Evolutionary conservation across 2,888 invertebrate species (phyloP).

Genomic region (Carterocephalus palaemon): DNA sequence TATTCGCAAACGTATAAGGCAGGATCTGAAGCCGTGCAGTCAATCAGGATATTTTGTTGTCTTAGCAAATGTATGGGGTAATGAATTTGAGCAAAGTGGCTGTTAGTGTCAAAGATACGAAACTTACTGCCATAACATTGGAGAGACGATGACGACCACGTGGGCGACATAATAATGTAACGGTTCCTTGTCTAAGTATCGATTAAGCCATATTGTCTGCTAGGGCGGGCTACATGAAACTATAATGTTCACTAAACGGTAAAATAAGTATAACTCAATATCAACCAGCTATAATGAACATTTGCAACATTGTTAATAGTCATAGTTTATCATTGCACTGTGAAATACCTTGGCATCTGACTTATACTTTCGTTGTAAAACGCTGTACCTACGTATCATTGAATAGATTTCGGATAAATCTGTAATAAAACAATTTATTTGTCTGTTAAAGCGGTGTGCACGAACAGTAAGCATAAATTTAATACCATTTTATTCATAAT

Average conservation of each 20-base stretch:
- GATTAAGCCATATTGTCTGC: conserved; percentile 22
- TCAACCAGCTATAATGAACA: background rate
- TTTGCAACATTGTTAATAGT: conserved; percentile 7
- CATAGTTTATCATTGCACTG: too few relatives aligned
- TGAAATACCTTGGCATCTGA: too few relatives aligned
- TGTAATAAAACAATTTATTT: too few relatives aligned
- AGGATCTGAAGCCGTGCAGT: conserved; percentile 6
- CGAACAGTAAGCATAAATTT: too few relatives aligned
- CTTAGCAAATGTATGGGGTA: conserved; percentile 12
- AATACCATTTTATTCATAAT: too few relatives aligned
- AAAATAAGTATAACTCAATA: conserved; percentile 14
- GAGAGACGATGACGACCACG: conserved; percentile 21
- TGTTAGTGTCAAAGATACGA: conserved; percentile 22
- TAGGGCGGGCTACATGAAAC: conserved; percentile 12
- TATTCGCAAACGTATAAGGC: conserved; percentile 1
- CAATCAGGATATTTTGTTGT: conserved; percentile 24
- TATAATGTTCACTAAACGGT: conserved; percentile 18
- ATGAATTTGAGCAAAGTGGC: conserved; percentile 22
- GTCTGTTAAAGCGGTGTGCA: too few relatives aligned
- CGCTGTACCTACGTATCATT: too few relatives aligned
- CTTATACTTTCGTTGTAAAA: too few relatives aligned
- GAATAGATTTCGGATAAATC: too few relatives aligned
- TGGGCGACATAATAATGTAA: conserved; percentile 23
- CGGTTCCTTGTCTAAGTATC: conserved; percentile 20
- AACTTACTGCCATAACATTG: conserved; percentile 22